phyloP scores from a whole-genome alignment of 2,113 vertebrate genomes.

The Artemisiospiza belli region DNA sequence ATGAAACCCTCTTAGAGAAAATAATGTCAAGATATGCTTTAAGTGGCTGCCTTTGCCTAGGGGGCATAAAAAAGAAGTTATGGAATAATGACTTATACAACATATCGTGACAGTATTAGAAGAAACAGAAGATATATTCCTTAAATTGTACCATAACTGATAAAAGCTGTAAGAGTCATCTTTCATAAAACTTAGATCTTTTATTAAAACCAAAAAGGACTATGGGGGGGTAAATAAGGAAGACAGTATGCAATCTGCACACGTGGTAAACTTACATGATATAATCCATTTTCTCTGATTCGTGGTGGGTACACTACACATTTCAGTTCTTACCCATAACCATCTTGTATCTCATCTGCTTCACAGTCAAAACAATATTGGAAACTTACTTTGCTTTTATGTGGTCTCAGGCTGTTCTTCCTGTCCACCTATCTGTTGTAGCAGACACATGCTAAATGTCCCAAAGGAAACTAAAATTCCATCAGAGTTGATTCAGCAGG shows the following conservation, averaged over 20 bases:
- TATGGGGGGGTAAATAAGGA: background rate
- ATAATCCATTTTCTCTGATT: background rate
- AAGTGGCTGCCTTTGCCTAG: background rate
- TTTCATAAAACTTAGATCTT: slow-evolving; percentile 6
- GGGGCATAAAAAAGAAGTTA: background rate
- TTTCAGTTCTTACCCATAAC: slow-evolving; percentile 14
- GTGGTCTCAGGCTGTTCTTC: slow-evolving; percentile 30
- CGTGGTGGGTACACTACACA: background rate
- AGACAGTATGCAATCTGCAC: background rate
- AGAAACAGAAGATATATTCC: slow-evolving; percentile 13
- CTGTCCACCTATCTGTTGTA: background rate
- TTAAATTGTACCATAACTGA: slow-evolving; percentile 7
- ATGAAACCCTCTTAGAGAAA: background rate
- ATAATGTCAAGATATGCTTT: background rate
- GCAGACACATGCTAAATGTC: background rate
- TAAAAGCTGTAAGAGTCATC: background rate
- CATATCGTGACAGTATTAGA: background rate
- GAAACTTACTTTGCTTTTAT: slow-evolving; percentile 34
- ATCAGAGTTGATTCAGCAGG: background rate
- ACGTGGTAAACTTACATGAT: background rate
- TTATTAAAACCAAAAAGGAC: slow-evolving; percentile 29
- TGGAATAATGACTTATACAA: background rate
- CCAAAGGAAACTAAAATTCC: slow-evolving; percentile 11
- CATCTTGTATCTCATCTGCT: slow-evolving; percentile 49
- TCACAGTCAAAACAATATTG: slow-evolving; percentile 28